Conservation (phyloP, 1,140 invertebrate species). For the Centruroides vittatus region DNA sequence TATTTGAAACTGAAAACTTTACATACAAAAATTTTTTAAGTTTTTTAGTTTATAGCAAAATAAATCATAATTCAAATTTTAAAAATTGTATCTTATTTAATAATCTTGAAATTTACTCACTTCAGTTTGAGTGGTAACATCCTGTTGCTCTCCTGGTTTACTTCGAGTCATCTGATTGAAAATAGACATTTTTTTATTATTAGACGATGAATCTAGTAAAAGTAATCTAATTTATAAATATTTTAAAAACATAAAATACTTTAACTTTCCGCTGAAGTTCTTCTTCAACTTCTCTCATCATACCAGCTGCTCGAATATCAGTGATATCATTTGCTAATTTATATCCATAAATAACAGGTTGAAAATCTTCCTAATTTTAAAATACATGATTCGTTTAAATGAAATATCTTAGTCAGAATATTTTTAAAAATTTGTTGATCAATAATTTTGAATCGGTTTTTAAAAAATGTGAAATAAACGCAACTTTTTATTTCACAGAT, state of each 20-base stretch:
- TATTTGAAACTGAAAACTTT: too few species aligned
- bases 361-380: slow-evolving; percentile 71
- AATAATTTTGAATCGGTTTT: too few species aligned
- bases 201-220: too few species aligned
- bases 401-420: too few species aligned
- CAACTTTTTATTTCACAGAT: too few species aligned
- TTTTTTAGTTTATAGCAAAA: too few species aligned
- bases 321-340: slow-evolving; percentile 66
- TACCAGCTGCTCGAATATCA: slow-evolving; percentile 60
- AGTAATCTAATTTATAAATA: background rate
- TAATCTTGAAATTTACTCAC: slow-evolving; percentile 15
- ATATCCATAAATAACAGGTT: slow-evolving; percentile 85
- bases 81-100: background rate
- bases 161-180: slow-evolving; percentile 11
- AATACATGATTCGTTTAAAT: background rate
- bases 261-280: slow-evolving; percentile 39
- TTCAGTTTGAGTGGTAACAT: slow-evolving; percentile 24
- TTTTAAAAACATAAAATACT: slow-evolving; percentile 1
- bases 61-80: too few species aligned
- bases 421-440: too few species aligned
- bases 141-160: slow-evolving; percentile 28
- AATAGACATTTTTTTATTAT: too few species aligned
- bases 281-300: slow-evolving; percentile 83
- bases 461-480: too few species aligned
- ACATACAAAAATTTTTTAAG: too few species aligned